These are phyloP conservation scores for Tachuris rubrigastra DNA, from an alignment of 2,113 vertebrate genomes.

Conservation along the genomic window DNA sequence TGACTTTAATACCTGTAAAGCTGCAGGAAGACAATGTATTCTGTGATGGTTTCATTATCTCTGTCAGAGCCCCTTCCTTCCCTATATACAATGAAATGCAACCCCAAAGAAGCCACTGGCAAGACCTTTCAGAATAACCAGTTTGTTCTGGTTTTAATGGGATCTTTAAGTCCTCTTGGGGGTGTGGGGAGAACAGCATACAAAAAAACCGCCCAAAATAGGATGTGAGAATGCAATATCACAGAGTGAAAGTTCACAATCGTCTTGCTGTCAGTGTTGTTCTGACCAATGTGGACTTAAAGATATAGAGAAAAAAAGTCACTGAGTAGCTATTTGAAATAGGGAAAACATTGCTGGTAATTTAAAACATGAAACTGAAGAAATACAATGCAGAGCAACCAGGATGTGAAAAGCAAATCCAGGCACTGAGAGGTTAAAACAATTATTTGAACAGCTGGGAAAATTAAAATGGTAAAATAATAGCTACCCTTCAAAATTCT, in stretches of 20 bases:
- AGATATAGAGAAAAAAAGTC: background rate
- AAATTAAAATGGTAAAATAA: slow-evolving; percentile 77
- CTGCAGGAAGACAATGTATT: background rate
- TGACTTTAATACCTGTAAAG: background rate
- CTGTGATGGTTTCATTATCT: background rate
- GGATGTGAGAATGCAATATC: background rate
- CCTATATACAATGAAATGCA: background rate
- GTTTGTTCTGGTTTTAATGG: background rate
- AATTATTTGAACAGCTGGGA: slow-evolving; percentile 74
- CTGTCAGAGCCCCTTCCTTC: background rate
- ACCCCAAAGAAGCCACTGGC: background rate
- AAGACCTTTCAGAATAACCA: background rate
- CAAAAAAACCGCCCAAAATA: background rate
- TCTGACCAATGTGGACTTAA: background rate
- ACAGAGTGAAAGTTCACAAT: background rate
- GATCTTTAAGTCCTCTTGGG: background rate
- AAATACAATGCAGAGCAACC: slow-evolving; percentile 36
- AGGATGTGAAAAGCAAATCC: slow-evolving; percentile 53
- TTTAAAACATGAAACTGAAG: slow-evolving; percentile 23
- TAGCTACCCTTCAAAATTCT: slow-evolving; percentile 71
- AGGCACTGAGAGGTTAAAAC: slow-evolving; percentile 71
- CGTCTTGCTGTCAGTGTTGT: background rate
- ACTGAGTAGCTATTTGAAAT: background rate
- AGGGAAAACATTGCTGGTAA: background rate
- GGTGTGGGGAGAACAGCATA: background rate